Evolutionary conservation across 2,888 invertebrate species (phyloP), one percentile per base, ranked within the genome.

Genomic region (Mimas tiliae): DNA sequence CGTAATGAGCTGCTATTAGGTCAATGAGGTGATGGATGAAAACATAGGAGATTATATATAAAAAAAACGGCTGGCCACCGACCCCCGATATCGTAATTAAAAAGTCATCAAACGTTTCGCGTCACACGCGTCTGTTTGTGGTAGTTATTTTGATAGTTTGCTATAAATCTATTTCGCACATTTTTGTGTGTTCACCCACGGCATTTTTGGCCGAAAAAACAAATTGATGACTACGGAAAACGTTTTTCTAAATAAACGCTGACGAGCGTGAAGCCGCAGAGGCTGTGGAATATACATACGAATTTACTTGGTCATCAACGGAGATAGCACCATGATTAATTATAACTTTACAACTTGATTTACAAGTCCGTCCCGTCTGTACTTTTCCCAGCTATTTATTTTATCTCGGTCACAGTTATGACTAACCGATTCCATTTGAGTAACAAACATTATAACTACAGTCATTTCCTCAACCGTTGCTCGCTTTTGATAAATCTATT

Each of bases 81-180:
- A 84, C 72, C 74, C 69, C 72, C 72, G 74, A 72, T 72, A 69
- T 65, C 70, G 83, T 82, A 86, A 88, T 89, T 86, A 87, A 88
- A 87, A 84, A 83, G 79, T 82, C 84, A 78, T 85, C 77, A 81
- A 80, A 77, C 75, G 70, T 70, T 75, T 77, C 76, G 70, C 83
- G 83, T 85, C 83, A 83, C 75, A 83, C 75, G 65, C 72, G 77
- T 77, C 74, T 77, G 82, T 78, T 82, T 78, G 83, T 72, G 78
- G 81, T 76, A 72, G 79, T 73, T 74, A 69, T 79, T 85, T 83
- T 84, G 74, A 82, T 81, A 72, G 78, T 71, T 45, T 65, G 69
- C 75, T 69, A 81, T 85, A 81, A 85, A 87, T 81, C 77, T 81
- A 81, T 85, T 82, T 82, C 72, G 79, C 81, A 70, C 71, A 70